Percentiles rank a stretch among this genome's conserved stretches.
These are phyloP conservation scores for Cheilosia impressa DNA, from an alignment of 2,888 invertebrate species.

Conservation along the genomic window DNA sequence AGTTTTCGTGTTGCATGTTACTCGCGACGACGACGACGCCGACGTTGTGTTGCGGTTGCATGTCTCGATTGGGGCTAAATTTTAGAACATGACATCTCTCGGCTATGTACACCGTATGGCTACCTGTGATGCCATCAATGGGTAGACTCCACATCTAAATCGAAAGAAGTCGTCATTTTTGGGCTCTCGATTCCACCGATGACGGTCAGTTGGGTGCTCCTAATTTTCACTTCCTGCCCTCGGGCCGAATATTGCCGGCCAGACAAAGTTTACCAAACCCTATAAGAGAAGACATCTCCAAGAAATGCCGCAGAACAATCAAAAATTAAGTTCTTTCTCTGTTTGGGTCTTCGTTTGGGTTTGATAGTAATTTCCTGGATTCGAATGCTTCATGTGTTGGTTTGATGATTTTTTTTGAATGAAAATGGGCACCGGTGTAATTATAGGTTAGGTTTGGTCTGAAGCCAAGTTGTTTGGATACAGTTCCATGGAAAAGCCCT, in stretches of 20 bases:
- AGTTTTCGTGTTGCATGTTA: slow-evolving; percentile 65
- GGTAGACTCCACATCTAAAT: slow-evolving; percentile 1
- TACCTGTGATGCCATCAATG: slow-evolving; percentile 58
- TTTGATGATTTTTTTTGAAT: slow-evolving; percentile 52
- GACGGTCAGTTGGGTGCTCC: slow-evolving; percentile 28
- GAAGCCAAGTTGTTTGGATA: slow-evolving; percentile 37
- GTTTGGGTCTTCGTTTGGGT: slow-evolving; percentile 40
- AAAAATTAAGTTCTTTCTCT: slow-evolving; percentile 49
- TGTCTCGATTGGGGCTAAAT: slow-evolving; percentile 63
- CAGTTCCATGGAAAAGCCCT: slow-evolving; percentile 63
- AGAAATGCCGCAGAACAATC: slow-evolving; percentile 64
- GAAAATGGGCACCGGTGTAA: slow-evolving; percentile 66
- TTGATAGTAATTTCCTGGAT: slow-evolving; percentile 72
- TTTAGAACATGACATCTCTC: slow-evolving; percentile 61
- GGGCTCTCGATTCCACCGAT: slow-evolving; percentile 9
- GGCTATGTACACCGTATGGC: slow-evolving; percentile 40
- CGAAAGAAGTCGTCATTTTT: slow-evolving; percentile 66
- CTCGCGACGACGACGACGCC: slow-evolving; percentile 34
- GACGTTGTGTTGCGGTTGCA: slow-evolving; percentile 66
- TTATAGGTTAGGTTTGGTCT: slow-evolving; percentile 68
- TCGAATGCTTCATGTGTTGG: slow-evolving; percentile 57
- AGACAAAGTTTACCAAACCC: slow-evolving; percentile 60
- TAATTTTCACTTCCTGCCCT: slow-evolving; percentile 74
- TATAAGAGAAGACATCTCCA: slow-evolving; percentile 58
- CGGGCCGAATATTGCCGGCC: slow-evolving; percentile 55